A percentile compares a stretch with the other conserved stretches of the same genome.
These are phyloP conservation scores for Drosophila barbarae DNA, from an alignment of 2,888 invertebrate genomes.

Conservation along the genomic window DNA sequence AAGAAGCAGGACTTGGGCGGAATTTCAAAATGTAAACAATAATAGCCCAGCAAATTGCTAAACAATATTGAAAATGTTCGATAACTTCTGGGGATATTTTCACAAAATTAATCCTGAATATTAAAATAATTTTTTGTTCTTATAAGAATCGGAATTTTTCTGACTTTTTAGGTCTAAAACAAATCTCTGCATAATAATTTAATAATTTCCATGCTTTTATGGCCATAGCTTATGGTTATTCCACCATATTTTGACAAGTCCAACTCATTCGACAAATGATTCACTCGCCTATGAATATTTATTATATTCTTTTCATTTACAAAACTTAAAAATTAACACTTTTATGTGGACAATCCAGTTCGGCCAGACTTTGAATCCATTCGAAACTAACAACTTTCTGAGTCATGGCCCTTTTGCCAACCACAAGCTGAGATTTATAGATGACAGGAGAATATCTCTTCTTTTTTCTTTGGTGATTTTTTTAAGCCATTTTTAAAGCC, in stretches of 20 bases:
- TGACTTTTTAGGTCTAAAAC: not conserved
- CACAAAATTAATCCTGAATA: not conserved
- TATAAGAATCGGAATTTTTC: not conserved
- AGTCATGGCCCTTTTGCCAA: slow-evolving; percentile 13
- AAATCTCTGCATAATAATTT: not conserved
- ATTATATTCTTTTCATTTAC: slow-evolving; percentile 9
- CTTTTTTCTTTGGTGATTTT: not conserved
- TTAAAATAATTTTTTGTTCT: not conserved
- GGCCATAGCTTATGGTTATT: not conserved
- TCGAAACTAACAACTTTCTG: slow-evolving; percentile 17
- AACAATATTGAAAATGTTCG: not conserved
- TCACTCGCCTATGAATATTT: slow-evolving; percentile 26
- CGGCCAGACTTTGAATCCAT: not conserved
- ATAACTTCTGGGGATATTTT: too few relatives aligned
- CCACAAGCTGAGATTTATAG: slow-evolving; percentile 24
- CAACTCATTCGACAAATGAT: slow-evolving; percentile 13
- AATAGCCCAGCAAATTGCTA: slow-evolving; percentile 6
- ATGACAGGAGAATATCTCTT: slow-evolving; percentile 17
- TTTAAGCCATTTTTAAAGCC: slow-evolving; percentile 8
- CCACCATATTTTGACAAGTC: slow-evolving; percentile 15
- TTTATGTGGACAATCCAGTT: slow-evolving; percentile 26
- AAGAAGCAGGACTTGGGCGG: not conserved
- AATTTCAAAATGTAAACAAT: slow-evolving; percentile 25
- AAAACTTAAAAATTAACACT: slow-evolving; percentile 26
- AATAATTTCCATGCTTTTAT: not conserved